Percentiles rank a stretch among this genome's conserved stretches.
These are phyloP conservation scores for Leucophenga montana DNA, from an alignment of 2,888 invertebrate species.

Conservation along the genomic window DNA sequence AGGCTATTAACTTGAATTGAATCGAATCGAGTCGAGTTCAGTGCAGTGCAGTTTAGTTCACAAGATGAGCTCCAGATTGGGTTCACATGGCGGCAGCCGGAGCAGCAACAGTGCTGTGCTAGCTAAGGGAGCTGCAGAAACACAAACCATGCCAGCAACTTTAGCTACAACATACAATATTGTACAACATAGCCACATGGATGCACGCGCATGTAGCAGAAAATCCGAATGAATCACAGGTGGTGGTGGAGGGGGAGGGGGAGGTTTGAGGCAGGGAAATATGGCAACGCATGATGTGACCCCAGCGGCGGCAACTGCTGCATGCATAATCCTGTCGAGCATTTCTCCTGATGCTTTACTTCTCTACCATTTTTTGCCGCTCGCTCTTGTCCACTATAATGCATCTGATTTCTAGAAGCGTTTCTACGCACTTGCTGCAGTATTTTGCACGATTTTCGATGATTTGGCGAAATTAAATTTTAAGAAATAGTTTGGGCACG, in stretches of 20 bases:
- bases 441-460: background rate
- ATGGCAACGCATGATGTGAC: background rate
- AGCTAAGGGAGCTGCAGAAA: background rate
- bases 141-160: too few species aligned
- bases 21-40: background rate
- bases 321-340: background rate
- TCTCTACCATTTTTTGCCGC: background rate
- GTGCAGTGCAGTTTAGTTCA: slow-evolving; percentile 2
- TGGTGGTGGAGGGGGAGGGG: background rate
- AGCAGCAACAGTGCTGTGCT: background rate
- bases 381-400: too few species aligned
- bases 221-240: background rate
- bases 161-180: too few species aligned
- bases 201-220: too few species aligned
- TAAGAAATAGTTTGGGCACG: too few species aligned
- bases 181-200: too few species aligned
- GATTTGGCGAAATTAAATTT: too few species aligned
- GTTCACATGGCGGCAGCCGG: slow-evolving; percentile 13
- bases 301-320: background rate
- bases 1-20: slow-evolving; percentile 9
- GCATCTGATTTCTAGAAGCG: background rate
- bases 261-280: background rate
- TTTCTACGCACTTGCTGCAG: slow-evolving; percentile 5
- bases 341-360: background rate
- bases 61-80: slow-evolving; percentile 8